A percentile compares a stretch with the other conserved stretches of the same genome.
Conservation (phyloP, 2,113 vertebrate species). For the Epinephelus cyanopodus region DNA sequence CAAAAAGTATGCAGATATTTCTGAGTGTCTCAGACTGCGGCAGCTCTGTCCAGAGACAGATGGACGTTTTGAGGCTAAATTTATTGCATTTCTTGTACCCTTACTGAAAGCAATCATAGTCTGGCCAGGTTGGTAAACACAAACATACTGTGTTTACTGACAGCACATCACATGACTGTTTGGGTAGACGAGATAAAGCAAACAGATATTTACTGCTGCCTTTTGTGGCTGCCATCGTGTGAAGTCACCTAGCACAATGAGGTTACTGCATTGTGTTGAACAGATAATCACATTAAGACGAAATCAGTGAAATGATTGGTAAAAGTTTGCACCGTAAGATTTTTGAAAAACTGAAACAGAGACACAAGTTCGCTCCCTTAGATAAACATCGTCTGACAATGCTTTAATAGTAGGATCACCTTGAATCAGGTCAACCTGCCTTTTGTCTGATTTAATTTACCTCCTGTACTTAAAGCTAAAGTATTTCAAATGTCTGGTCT, state of each 20-base stretch:
- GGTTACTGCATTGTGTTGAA: neutral
- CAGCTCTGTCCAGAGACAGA: neutral
- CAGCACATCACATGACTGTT: constrained; percentile 32
- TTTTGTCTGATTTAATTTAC: constrained; percentile 68
- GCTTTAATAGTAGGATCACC: constrained; percentile 43
- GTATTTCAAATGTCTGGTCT: constrained; percentile 69
- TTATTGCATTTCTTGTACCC: constrained; percentile 13
- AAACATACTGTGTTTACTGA: constrained; percentile 55
- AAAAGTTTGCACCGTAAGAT: neutral
- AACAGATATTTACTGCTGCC: constrained; percentile 11
- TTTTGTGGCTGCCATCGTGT: constrained; percentile 3
- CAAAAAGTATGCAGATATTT: neutral
- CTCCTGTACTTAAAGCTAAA: constrained; percentile 55
- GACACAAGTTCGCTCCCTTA: neutral
- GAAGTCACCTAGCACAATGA: neutral
- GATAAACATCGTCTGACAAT: constrained; percentile 7
- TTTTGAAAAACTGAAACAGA: constrained; percentile 20
- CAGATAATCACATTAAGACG: neutral
- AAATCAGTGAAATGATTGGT: neutral
- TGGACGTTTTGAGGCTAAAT: constrained; percentile 19
- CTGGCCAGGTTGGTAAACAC: constrained; percentile 49
- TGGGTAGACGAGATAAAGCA: constrained; percentile 15
- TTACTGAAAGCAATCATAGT: constrained; percentile 45
- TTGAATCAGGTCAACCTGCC: constrained; percentile 50
- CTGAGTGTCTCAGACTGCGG: neutral